Base-by-base conservation (phyloP, 2,113 vertebrate genomes). In the Perca schrenkii region DNA sequence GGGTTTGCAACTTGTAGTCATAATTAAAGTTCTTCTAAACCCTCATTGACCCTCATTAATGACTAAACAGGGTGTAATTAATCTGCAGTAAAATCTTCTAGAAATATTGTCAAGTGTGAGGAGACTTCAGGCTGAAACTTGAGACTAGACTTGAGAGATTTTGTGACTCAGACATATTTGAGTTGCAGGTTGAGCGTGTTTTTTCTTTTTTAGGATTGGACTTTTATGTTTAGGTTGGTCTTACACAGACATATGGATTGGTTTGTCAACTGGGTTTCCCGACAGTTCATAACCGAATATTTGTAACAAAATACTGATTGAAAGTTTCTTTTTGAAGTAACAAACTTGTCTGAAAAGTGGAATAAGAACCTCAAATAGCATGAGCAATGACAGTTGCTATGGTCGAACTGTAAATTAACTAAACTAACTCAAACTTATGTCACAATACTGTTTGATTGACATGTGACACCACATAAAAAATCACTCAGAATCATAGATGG, bases 11-110 rank as follows among this genome's bases (percentile, higher is more conserved):
- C 54, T 65, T 79, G 47, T 22, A 49, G 60, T 74, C 43, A 74
- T 86, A 81, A 84, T 68, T 79, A 49, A 70, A 66, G 74, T 67
- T 73, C 60, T 64, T 82, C 43, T 70, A 53, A 40, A 83, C 40
- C 74, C 77, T 88, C 61, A 71, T 85, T 81, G 77, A 83, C 75
- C 63, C 77, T 36, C 60, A 83, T 87, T 80, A 76, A 87, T 79
- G 53, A 78, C 47, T 50, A 16, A n/a, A 83, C 58, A 66, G 74
- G 31, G 34, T 72, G 46, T 79, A 75, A 78, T 83, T 85, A 46
- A 85, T 83, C 66, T 81, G 71, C 54, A 57, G 77, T 40, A 49
- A 65, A 53, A 34, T 73, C 68, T 80, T 56, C 11, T 50, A 49
- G 36, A 66, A 70, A 64, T 56, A 36, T 22, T 80, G 60, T 82